A percentile compares a stretch with the other conserved stretches of the same genome.
Evolutionary conservation across 2,113 vertebrate genomes (phyloP).

Genomic region (Ceyx cyanopectus): DNA sequence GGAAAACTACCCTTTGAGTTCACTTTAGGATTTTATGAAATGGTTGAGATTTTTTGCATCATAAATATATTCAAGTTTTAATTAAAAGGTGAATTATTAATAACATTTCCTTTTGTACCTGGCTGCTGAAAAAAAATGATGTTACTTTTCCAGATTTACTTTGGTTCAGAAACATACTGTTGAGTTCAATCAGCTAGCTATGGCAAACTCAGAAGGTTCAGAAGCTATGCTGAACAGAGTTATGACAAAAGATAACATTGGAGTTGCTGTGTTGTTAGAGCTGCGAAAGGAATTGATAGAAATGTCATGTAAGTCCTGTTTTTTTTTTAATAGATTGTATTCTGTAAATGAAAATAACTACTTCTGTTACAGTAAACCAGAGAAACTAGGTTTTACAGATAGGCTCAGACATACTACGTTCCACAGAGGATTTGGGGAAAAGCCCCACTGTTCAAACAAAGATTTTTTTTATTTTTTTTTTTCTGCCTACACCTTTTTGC

Average conservation of each 20-base stretch:
- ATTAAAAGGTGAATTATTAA: not conserved
- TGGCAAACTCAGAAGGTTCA: slow-evolving; percentile 98
- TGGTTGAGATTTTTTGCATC: not conserved
- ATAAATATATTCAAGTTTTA: not conserved
- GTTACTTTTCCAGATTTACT: slow-evolving; percentile 86
- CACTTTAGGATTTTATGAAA: not conserved
- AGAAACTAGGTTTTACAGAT: not conserved
- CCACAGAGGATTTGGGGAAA: not conserved
- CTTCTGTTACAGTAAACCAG: not conserved
- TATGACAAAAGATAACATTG: slow-evolving; percentile 99
- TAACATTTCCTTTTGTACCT: not conserved
- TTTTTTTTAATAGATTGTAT: not conserved
- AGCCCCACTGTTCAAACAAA: not conserved
- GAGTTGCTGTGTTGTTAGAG: slow-evolving; percentile 93
- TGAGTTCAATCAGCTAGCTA: slow-evolving; percentile 98
- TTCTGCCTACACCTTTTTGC: not conserved
- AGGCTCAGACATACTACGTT: not conserved
- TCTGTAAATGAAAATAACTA: not conserved
- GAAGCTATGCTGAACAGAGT: slow-evolving; percentile 98
- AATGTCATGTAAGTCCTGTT: slow-evolving; percentile 87
- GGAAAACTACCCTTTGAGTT: not conserved
- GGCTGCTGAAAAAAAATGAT: slow-evolving; percentile 4
- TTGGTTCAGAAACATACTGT: slow-evolving; percentile 97
- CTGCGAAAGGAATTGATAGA: slow-evolving; percentile 95
- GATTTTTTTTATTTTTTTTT: rapidly evolving